A percentile compares a stretch with the other conserved stretches of the same genome.
phyloP scores from a whole-genome alignment of 2,888 invertebrate species.

The Scaptomyza caliginosa region DNA sequence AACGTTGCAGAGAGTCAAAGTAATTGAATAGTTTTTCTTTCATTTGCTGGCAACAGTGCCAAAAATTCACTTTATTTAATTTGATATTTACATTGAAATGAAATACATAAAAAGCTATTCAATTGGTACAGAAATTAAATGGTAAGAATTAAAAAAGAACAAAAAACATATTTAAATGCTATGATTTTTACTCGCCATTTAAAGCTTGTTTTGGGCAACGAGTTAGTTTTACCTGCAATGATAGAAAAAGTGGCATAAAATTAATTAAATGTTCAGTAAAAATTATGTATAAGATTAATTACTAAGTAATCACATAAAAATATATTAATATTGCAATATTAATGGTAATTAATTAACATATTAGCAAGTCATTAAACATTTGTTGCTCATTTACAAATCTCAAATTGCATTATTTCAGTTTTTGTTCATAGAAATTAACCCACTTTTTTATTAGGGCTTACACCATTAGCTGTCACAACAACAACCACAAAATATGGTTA shows the following conservation, averaged over 20 bases:
- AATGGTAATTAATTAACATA: background rate
- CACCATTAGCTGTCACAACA: constrained; percentile 29
- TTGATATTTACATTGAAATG: background rate
- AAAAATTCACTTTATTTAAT: constrained; percentile 1
- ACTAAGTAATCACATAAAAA: background rate
- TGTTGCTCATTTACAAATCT: too few relatives aligned
- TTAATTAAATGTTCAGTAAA: background rate
- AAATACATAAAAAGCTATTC: background rate
- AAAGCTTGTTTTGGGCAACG: too few relatives aligned
- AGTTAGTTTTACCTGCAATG: too few relatives aligned
- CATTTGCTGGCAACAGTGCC: background rate
- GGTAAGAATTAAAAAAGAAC: background rate
- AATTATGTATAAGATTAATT: background rate
- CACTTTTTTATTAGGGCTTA: constrained; percentile 56
- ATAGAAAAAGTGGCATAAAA: constrained; percentile 2
- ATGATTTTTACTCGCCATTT: constrained; percentile 4
- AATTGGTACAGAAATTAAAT: background rate
- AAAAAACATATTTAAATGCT: too few relatives aligned
- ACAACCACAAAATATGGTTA: constrained; percentile 43
- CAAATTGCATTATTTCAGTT: too few relatives aligned
- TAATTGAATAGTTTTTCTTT: constrained; percentile 5
- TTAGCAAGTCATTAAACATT: background rate
- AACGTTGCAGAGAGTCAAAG: background rate
- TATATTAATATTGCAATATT: background rate
- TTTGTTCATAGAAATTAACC: constrained; percentile 56